A percentile compares a stretch with the other conserved stretches of the same genome.
Evolutionary conservation across 2,113 vertebrate genomes (phyloP).

Genomic region (Carlito syrichta): DNA sequence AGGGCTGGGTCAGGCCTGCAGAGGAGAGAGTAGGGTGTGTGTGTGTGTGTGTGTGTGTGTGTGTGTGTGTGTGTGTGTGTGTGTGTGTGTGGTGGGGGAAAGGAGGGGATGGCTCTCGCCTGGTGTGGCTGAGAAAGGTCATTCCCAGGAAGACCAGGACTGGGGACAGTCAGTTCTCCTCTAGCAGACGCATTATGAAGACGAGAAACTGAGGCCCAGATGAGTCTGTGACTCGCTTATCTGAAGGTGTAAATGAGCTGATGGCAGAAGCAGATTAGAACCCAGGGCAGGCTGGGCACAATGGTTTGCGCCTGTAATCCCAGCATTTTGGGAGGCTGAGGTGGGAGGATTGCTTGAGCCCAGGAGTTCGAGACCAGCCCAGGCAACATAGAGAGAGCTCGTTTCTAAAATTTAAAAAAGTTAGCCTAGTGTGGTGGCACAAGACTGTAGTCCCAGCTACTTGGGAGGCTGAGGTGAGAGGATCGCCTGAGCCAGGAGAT

Average conservation of each 20-base stretch:
- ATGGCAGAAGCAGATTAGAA: neutral
- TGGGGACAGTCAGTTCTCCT: neutral
- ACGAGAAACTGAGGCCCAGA: neutral
- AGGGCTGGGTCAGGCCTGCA: neutral
- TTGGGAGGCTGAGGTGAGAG: too few species aligned
- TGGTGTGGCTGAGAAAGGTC: neutral
- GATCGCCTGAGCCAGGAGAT: too few species aligned
- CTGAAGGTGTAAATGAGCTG: neutral
- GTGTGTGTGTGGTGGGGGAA: fast-evolving
- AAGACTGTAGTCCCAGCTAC: too few species aligned
- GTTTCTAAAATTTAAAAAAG: too few species aligned
- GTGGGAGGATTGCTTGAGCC: too few species aligned
- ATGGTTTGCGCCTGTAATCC: too few species aligned
- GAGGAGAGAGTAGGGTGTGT: neutral
- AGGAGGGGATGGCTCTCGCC: neutral
- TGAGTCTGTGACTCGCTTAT: neutral
- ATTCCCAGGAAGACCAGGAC: neutral
- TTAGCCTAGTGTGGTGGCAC: too few species aligned
- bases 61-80: neutral
- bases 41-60: neutral
- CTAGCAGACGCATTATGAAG: neutral
- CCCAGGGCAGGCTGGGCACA: neutral
- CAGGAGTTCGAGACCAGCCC: too few species aligned
- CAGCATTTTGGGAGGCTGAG: too few species aligned
- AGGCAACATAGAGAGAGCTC: too few species aligned